Conservation (phyloP, 1,140 invertebrate species). For the Eriosoma lanigerum region DNA sequence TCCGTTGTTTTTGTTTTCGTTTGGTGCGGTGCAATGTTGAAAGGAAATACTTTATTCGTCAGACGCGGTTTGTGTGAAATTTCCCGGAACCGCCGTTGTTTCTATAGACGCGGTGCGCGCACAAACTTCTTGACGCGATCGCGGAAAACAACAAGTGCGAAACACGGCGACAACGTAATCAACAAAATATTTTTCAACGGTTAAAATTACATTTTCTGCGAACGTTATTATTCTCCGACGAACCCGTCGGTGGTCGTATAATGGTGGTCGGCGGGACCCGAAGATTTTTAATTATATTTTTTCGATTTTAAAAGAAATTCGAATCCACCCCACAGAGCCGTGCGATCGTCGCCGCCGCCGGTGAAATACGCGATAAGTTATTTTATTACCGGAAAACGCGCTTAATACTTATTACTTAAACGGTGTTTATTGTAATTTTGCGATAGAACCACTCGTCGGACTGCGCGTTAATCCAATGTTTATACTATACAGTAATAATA, state of each 20-base stretch:
- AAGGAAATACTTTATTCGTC: too few relatives aligned
- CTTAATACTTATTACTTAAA: neutral
- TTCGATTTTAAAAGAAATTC: neutral
- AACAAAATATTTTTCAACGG: neutral
- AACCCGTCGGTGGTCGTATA: too few relatives aligned
- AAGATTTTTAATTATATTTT: slow-evolving; percentile 4
- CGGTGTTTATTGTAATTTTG: too few relatives aligned
- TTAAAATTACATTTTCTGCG: slow-evolving; percentile 9
- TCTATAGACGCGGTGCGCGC: too few relatives aligned
- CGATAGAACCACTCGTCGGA: too few relatives aligned
- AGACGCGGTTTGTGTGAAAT: neutral
- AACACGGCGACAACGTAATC: neutral
- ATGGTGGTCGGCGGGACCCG: neutral
- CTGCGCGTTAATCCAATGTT: too few relatives aligned
- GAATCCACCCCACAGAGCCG: neutral
- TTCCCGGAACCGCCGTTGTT: neutral
- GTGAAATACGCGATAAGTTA: neutral
- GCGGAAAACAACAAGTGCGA: neutral
- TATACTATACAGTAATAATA: too few relatives aligned
- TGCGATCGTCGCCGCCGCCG: too few relatives aligned
- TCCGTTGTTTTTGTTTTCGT: too few relatives aligned
- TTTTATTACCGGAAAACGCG: slow-evolving; percentile 2
- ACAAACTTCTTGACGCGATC: neutral
- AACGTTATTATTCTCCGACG: neutral
- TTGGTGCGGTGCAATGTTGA: too few relatives aligned